phyloP scores from a whole-genome alignment of 1,140 invertebrate species.

The Neomicropteryx cornuta region DNA sequence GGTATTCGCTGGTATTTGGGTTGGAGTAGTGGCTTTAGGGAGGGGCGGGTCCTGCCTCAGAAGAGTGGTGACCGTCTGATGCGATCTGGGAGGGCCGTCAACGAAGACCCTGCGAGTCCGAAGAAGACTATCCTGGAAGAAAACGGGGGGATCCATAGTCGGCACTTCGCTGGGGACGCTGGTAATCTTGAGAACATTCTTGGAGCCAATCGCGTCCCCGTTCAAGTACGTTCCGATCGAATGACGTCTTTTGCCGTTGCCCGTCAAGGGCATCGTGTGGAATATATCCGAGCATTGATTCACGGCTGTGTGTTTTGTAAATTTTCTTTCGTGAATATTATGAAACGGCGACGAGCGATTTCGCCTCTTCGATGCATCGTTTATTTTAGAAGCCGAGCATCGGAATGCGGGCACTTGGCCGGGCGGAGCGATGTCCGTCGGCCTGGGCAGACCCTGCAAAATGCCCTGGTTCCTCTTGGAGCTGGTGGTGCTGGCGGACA shows the following conservation, averaged over 20 bases:
- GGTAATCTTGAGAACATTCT: conserved; percentile 29
- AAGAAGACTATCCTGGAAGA: conserved; percentile 7
- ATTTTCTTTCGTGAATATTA: too few species aligned
- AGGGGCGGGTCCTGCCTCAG: conserved; percentile 9
- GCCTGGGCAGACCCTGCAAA: conserved; percentile 36
- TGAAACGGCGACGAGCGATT: too few species aligned
- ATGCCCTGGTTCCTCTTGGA: conserved; percentile 30
- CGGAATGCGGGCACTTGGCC: too few species aligned
- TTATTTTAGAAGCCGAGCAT: too few species aligned
- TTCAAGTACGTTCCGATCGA: conserved; percentile 39
- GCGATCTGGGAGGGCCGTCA: too few species aligned
- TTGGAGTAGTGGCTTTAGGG: neutral
- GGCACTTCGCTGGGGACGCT: conserved; percentile 36
- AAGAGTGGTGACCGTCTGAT: conserved; percentile 12
- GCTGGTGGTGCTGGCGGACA: conserved; percentile 35
- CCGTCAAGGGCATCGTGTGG: conserved; percentile 32
- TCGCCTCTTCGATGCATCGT: too few species aligned
- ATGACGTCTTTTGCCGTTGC: conserved; percentile 31
- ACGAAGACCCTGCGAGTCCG: too few species aligned
- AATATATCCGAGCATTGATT: too few species aligned
- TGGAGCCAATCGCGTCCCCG: conserved; percentile 19
- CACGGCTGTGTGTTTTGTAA: too few species aligned
- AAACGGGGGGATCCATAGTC: conserved; percentile 19
- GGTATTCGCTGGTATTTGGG: too few species aligned
- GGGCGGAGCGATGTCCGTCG: conserved; percentile 19